Evolutionary conservation across 2,113 vertebrate genomes (phyloP), one percentile per base, ranked within the genome.

Genomic region (Poeciliopsis turrubarensis): DNA sequence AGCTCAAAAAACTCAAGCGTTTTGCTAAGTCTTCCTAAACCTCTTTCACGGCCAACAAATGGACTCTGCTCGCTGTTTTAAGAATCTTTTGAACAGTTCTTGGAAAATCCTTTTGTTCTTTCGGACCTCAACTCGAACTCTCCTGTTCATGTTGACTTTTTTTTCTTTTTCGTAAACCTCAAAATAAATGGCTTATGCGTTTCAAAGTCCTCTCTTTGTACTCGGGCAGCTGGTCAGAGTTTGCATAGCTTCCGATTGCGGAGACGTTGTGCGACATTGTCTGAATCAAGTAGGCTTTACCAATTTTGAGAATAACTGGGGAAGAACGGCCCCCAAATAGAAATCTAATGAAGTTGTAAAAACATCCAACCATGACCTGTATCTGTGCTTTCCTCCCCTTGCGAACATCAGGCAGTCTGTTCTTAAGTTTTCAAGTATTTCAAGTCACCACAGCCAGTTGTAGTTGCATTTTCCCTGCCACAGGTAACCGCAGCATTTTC

Each of bases 401-500:
- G 8, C 25, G 51, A 57, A n/a, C 51, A n/a, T 6, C 25, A 57
- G 6, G 10, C 51, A 19, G 47, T 25, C 47, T 57, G 7, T 57
- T n/a, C 51, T 57, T 57, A 25, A 57, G 22, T 54, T 51, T 51
- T 37, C 34, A 37, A 37, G 19, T 19, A 6, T 22, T 54, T n/a
- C 8, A 57, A n/a, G 51, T 57, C 10, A 57, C 51, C 25, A 17
- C 22, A 57, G 25, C 5, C 51, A 57, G 51, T 57, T 11, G 51
- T n/a, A 57, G 51, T 17, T 44, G 17, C 25, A 47, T 57, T 72
- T 27, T 73, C 39, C 37, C 60, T 61, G 51, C 63, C 69, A 78
- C 51, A 67, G 69, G 65, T 72, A 47, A 61, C 17, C 25, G 70
- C 77, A 31, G 60, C 39, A 61, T 62, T 37, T 75, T 62, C 25